Evolutionary conservation across 1,140 invertebrate species (phyloP), one percentile per base, ranked within the genome.

Genomic region (Sminthurides bifidus): DNA sequence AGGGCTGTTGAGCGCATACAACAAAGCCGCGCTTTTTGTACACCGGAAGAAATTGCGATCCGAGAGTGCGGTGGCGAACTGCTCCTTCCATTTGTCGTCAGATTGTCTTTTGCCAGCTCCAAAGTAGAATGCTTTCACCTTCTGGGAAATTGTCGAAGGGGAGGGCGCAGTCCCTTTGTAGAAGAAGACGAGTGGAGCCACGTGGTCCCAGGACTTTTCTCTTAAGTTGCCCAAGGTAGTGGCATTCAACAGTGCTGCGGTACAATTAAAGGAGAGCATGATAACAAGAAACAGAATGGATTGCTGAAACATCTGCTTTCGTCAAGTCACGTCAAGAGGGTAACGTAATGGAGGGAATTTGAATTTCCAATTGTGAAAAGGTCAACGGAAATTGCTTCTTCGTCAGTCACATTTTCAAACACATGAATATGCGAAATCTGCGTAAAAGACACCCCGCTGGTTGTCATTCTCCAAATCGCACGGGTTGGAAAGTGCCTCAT

Each of bases 111-210:
- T 21, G 29, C 31, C 35, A 30, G n/a, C 29, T 8, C 52, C 52
- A 46, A 54, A 54, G 37, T 54, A 54, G 26, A 30, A 54, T 3
- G 29, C 17, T 6, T 43, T 40, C 14, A 54, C 31, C 23, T 48
- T 37, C 19, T 31, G 8, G 10, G 52, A 27, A 46, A 46, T n/a
- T 21, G 8, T 38, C 6, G 6, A 4, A 8, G 17, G 29, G 10
- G 15, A 17, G 5, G 49, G 35, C 5, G 29, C 24, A 8, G 15
- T 6, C 5, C 19, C 29, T 10, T 52, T 19, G 12, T 8, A 52
- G 12, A 12, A n/a, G 33, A 52, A 35, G 17, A 33, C 29, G 6
- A 52, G 12, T 12, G 49, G 49, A 35, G 49, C 49, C 10, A 52
- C 14, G 6, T 4, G 19, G 6, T 40, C 19, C 49, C 49, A 52